Evolutionary conservation across 2,888 invertebrate genomes (phyloP), one percentile per base, ranked within the genome.

Genomic region (Escarpia spicata): DNA sequence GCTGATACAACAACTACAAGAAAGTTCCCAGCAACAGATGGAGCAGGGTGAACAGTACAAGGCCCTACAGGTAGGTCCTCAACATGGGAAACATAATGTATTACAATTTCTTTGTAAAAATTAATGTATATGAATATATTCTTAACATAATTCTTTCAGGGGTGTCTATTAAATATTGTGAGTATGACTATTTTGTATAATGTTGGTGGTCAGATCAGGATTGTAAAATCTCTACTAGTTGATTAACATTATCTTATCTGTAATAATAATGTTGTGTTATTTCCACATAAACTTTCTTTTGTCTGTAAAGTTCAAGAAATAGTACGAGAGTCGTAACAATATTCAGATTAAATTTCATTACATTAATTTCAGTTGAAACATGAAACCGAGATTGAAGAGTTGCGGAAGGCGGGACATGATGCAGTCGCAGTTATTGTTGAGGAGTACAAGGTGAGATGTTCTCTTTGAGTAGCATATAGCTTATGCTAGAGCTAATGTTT

Each of bases 371-470:
- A 94, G 94, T 91, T 91, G 31, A 94, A 94, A 10, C 95, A 95
- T 91, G 91, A 75, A 26, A 26, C 75, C 0, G 94, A 95, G 93
- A 92, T 95, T 90, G 95, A 95, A 60, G 95, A 94, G 19, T 92
- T 95, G 44, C 93, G 95, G 37, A 93, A 93, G 92, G 95, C 95
- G 9, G 95, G 95, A 9, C 95, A 95, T 92, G 94, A 95, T 89
- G 94, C 95, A 12, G 93, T 95, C 31, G 93, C 94, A 91, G 93
- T 95, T 2, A 95, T 95, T 15, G 95, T 95, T n/a, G 95, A 95
- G 44, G 95, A 95, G 92, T 95, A 95, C 93, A 95, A 95, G 94
- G 95, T 95, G 92, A 26, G 19, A 52, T 52, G 52, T 52, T 52
- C 52, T 3, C 12, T 52, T 52, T 52, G 3, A 9, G 52, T 4